Evolutionary conservation across 2,888 invertebrate species (phyloP).

Genomic region (Philonicus albiceps): DNA sequence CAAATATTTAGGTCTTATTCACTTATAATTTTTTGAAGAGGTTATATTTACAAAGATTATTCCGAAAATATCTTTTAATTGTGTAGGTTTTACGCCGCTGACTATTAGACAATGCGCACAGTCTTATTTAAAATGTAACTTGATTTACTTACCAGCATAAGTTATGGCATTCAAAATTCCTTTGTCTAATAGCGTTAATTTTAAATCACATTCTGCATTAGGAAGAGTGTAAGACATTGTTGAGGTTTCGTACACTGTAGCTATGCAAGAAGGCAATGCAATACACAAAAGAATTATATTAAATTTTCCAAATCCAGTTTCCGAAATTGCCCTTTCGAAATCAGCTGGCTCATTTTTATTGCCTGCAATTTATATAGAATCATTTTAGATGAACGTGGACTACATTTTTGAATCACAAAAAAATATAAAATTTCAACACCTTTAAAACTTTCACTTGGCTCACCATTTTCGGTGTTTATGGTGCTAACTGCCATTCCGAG

Average conservation of each 20-base stretch:
- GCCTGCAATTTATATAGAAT: background rate
- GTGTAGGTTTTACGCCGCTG: no score
- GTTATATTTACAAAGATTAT: no score
- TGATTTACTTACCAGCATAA: constrained; percentile 69
- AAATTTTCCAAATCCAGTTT: constrained; percentile 75
- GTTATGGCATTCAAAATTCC: constrained; percentile 76
- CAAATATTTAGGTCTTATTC: no score
- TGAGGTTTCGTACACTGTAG: constrained; percentile 75
- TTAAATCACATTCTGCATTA: constrained; percentile 77
- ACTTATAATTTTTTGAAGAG: no score
- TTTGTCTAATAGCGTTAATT: constrained; percentile 73
- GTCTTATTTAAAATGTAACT: background rate
- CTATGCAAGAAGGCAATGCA: constrained; percentile 72
- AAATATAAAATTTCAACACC: background rate
- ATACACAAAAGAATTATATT: constrained; percentile 70
- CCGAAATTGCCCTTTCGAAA: constrained; percentile 76
- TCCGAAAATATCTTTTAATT: no score
- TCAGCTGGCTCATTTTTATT: constrained; percentile 63
- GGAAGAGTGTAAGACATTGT: constrained; percentile 78
- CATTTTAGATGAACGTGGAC: background rate
- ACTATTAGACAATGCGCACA: background rate
- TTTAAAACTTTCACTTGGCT: background rate
- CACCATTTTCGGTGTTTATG: background rate
- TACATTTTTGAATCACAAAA: background rate
- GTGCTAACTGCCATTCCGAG: background rate